These are phyloP conservation scores for Neopipo cinnamomea DNA, from an alignment of 2,113 vertebrate species.

Conservation along the genomic window DNA sequence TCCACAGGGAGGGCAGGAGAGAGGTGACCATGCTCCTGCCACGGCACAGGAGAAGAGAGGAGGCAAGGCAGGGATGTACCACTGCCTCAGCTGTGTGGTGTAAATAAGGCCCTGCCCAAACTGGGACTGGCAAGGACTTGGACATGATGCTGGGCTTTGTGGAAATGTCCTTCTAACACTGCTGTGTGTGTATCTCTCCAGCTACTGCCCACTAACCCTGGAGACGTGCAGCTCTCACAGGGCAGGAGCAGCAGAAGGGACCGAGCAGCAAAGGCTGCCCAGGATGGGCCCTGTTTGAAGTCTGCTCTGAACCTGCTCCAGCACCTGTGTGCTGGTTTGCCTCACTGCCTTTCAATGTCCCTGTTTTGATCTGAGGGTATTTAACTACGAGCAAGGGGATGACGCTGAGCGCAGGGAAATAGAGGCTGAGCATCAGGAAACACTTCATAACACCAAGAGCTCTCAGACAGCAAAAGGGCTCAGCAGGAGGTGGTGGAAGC, in stretches of 20 bases:
- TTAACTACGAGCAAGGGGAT: background rate
- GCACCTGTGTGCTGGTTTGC: background rate
- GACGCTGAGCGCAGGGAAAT: background rate
- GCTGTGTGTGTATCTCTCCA: no score
- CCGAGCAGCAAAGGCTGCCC: background rate
- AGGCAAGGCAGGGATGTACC: background rate
- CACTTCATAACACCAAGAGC: background rate
- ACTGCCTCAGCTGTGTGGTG: background rate
- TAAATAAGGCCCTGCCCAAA: background rate
- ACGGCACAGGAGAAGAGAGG: background rate
- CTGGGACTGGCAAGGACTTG: background rate
- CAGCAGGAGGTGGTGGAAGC: slow-evolving; percentile 5
- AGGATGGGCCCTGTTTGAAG: background rate
- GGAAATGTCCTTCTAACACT: background rate
- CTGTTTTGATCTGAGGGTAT: background rate
- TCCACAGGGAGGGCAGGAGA: accelerated
- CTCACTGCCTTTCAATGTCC: background rate
- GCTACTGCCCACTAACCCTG: background rate
- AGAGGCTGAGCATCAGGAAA: background rate
- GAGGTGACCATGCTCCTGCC: background rate
- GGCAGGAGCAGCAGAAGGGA: background rate
- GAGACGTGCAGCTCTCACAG: background rate
- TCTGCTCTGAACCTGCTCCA: background rate
- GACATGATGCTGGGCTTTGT: background rate
- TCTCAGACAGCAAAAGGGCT: background rate